Percentiles rank a stretch among this genome's conserved stretches.
Conservation (phyloP, 1,140 invertebrate species). For the Alviniconcha marisindica region DNA sequence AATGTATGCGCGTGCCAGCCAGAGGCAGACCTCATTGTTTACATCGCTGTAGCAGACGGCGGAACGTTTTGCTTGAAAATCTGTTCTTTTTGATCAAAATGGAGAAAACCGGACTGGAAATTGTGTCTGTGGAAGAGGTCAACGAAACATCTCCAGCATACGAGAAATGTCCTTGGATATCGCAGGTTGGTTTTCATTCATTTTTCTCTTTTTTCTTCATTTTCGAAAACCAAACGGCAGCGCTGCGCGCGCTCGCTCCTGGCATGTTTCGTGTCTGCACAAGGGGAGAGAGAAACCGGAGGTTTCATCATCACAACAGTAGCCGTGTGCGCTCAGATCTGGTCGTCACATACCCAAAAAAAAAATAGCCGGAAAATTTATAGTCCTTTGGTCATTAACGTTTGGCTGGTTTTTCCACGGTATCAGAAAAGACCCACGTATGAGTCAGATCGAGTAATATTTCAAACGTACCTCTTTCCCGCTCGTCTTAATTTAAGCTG, state of each 20-base stretch:
- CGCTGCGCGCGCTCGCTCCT: conserved; percentile 11
- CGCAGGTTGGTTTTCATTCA: conserved; percentile 24
- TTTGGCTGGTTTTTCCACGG: too few relatives aligned
- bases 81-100: neutral
- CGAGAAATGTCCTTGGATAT: conserved; percentile 24
- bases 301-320: conserved; percentile 29
- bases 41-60: neutral
- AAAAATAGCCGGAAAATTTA: too few relatives aligned
- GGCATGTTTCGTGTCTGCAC: too few relatives aligned
- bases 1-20: conserved; percentile 14
- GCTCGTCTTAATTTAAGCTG: too few relatives aligned
- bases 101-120: conserved; percentile 22
- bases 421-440: too few relatives aligned
- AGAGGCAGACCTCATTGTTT: conserved; percentile 7
- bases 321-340: too few relatives aligned
- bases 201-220: conserved; percentile 11
- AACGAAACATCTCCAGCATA: conserved; percentile 23
- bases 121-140: conserved; percentile 25
- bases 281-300: too few relatives aligned
- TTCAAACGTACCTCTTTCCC: too few relatives aligned
- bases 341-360: too few relatives aligned
- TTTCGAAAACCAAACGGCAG: neutral
- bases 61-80: too few relatives aligned
- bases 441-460: too few relatives aligned
- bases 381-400: too few relatives aligned